Evolutionary conservation across 2,888 invertebrate genomes (phyloP), one percentile per base, ranked within the genome.

Genomic region (Cerceris ruficornis): DNA sequence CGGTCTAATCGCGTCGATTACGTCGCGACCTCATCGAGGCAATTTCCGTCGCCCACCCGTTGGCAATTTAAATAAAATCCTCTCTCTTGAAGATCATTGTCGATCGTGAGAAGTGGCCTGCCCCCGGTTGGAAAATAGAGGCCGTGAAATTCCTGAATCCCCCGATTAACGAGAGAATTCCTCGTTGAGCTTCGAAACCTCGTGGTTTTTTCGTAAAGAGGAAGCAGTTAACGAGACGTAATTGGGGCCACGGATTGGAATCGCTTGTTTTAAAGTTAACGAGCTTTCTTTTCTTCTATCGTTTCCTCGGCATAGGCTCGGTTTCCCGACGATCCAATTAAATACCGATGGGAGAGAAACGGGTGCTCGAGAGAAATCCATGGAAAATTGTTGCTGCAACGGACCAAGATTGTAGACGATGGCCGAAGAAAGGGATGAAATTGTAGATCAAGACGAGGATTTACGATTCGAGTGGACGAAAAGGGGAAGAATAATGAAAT

Each of bases 221-320:
- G 28, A 28, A 61, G 14, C 46, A 11, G 41, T 57, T 62, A 66
- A 43, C 74, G 11, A 42, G 50, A 14, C 6, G 59, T 80, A 74
- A 79, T 80, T 80, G 69, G 59, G 52, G 65, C 65, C 55, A 62
- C 58, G 52, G 14, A 7, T n/a, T 50, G 69, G 57, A 58, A 79
- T 73, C 66, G 65, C 69, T 80, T 74, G 69, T 79, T 73, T 61
- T 80, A 80, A 79, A 74, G 59, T 79, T 79, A 79, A 80, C 74
- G 55, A 79, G 75, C 61, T n/a, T 66, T 72, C 69, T 68, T 28
- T 28, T 78, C 11, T 42, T 59, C 41, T 59, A 13, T 78, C 64
- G 58, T 73, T 79, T 69, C 59, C 73, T 58, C 61, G 73, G 66
- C 61, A 61, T 60, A 54, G 41, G 60, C 49, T 54, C 70, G 60